Conservation (phyloP, 2,797 vertebrate genomes). For the Tamandua tetradactyla region DNA sequence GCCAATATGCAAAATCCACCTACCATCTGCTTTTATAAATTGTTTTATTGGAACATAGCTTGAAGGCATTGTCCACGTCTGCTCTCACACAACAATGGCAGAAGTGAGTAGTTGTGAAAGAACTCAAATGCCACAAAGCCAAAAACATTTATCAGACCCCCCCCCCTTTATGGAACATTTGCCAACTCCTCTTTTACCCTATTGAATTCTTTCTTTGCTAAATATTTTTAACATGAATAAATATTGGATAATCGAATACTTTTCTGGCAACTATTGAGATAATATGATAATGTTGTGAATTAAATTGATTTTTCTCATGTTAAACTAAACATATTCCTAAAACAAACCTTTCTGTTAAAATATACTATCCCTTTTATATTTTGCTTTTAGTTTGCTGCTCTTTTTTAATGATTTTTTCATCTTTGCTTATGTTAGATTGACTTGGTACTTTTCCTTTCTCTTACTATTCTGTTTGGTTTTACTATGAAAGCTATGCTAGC, state of each 20-base stretch:
- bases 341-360: conserved; percentile 44
- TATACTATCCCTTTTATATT: neutral
- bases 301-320: conserved; percentile 9
- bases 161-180: neutral
- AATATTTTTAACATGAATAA: neutral
- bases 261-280: conserved; percentile 15
- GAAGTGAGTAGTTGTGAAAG: neutral
- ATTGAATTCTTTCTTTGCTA: conserved; percentile 36
- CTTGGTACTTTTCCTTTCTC: neutral
- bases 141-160: neutral
- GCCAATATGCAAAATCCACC: neutral
- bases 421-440: conserved; percentile 37
- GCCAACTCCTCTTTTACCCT: neutral
- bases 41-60: neutral
- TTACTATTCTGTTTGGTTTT: conserved; percentile 30
- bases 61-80: neutral
- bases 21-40: neutral
- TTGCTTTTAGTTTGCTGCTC: neutral
- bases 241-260: neutral
- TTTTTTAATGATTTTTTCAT: conserved; percentile 33
- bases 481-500: neutral
- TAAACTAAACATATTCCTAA: neutral
- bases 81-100: neutral
- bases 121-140: neutral
- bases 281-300: neutral